Percentiles rank a stretch among this genome's conserved stretches.
Conservation (phyloP, 2,888 invertebrate species). For the Caenorhabditis japonica region DNA sequence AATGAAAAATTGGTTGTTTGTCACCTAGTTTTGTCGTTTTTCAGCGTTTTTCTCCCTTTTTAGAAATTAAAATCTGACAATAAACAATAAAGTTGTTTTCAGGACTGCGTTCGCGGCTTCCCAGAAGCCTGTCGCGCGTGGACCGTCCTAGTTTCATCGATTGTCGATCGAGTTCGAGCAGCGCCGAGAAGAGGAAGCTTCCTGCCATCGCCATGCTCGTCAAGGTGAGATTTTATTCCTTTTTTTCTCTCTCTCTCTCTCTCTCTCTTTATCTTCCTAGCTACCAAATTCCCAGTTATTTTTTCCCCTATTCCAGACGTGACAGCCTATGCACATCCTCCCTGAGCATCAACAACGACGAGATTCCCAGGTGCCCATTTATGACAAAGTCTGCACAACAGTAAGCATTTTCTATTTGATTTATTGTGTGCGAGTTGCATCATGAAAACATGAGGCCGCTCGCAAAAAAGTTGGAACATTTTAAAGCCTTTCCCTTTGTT, state of each 20-base stretch:
- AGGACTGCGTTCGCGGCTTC: conserved; percentile 73
- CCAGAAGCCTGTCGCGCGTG: conserved; percentile 73
- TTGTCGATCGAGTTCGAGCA: conserved; percentile 71
- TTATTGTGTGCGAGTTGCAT: too few species aligned
- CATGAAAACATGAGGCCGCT: too few species aligned
- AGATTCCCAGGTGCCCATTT: conserved; percentile 31
- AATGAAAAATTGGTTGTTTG: too few species aligned
- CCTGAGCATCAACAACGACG: conserved; percentile 24
- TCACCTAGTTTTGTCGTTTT: too few species aligned
- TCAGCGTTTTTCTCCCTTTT: too few species aligned
- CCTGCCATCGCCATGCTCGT: conserved; percentile 23
- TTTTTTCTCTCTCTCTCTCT: too few species aligned
- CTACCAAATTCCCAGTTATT: neutral
- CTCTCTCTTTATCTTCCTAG: too few species aligned
- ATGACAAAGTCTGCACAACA: conserved; percentile 19
- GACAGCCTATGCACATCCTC: conserved; percentile 35
- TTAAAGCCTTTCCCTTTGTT: neutral
- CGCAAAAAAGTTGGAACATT: too few species aligned
- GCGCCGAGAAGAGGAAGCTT: conserved; percentile 62
- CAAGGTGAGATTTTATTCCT: conserved; percentile 11
- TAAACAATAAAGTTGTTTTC: neutral
- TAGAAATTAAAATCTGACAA: too few species aligned
- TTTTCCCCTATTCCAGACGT: conserved; percentile 23
- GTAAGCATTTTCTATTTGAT: too few species aligned
- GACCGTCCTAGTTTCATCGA: conserved; percentile 72